Evolutionary conservation across 2,888 invertebrate species (phyloP).

Genomic region (Atrina japonica): DNA sequence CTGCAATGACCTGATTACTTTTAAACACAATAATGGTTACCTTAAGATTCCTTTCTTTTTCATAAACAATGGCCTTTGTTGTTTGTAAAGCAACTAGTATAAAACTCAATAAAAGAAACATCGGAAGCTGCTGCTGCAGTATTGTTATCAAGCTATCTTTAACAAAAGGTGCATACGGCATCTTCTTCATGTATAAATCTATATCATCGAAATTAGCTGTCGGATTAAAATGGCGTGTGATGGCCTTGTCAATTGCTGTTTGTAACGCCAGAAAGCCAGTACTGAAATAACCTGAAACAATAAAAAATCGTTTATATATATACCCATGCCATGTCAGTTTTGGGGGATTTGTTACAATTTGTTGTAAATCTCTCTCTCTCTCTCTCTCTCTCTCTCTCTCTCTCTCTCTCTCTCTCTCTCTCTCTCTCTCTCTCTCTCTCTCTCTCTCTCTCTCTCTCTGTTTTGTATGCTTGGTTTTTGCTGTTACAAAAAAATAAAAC

Average conservation of each 20-base stretch:
- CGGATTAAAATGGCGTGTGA: conserved; percentile 68
- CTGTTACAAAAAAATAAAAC: too few species aligned
- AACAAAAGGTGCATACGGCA: conserved; percentile 88
- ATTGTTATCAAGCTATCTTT: conserved; percentile 86
- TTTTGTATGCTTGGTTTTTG: too few species aligned
- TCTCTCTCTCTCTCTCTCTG: too few species aligned
- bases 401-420: conserved; percentile 2
- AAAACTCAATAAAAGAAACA: conserved; percentile 90
- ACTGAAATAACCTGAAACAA: conserved; percentile 83
- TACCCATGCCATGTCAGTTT: not conserved
- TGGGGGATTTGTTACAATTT: too few species aligned
- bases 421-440: conserved; percentile 7
- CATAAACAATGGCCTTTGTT: conserved; percentile 87
- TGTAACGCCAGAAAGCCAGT: conserved; percentile 87
- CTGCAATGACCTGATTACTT: too few species aligned
- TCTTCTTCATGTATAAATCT: conserved; percentile 84
- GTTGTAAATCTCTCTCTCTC: too few species aligned
- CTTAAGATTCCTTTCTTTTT: conserved; percentile 85
- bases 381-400: too few species aligned
- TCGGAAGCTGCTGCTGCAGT: conserved; percentile 86
- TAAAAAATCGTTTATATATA: not conserved
- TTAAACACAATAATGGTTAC: too few species aligned
- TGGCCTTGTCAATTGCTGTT: conserved; percentile 82
- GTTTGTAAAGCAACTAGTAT: conserved; percentile 90
- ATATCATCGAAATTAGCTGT: conserved; percentile 79